Base-by-base conservation (phyloP, 2,888 invertebrate genomes). In the Petrophora chlorosata region DNA sequence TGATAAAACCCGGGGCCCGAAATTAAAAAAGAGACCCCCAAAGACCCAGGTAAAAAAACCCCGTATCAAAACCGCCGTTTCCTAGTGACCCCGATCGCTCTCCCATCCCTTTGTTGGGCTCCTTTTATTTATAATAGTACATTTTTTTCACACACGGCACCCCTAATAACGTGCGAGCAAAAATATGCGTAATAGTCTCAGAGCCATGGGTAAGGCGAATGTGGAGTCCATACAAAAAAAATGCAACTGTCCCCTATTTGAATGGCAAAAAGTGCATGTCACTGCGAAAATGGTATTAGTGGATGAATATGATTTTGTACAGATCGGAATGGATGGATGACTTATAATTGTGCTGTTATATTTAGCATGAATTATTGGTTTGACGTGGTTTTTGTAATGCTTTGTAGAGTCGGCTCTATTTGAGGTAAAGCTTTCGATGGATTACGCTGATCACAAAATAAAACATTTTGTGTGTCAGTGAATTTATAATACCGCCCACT, bases 21-120 rank as follows among this genome's bases (percentile, higher is more conserved):
- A 79, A 80, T 76, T 76, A 76, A 76, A 85, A 88, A 89, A 87
- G 86, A 78, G 73, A 73, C 73, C 77, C 86, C 87, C 81, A 71
- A 76, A 76, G 73, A 65, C 67, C 71, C 86, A 86, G 90, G 86
- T 86, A 90, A 89, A 89, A 89, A 89, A 90, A 82, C 70, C 80
- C 82, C 86, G 84, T 85, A 89, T 87, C 83, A 89, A 88, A 88
- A 90, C 89, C 87, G 84, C 86, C 84, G 85, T 89, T 90, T 90
- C 85, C 88, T 89, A 89, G 88, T 90, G 90, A 90, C 90, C 90
- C 90, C 87, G 89, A 90, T 90, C 88, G 80, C 76, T 88, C 87
- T 85, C 77, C 79, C 87, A 88, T 89, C 87, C 87, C 82, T 85
- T 90, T 90, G 89, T 90, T 79, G 67, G 64, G 72, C 69, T 81